Base-by-base conservation (phyloP, 2,888 invertebrate genomes). In the Drosophila melanocephala region DNA sequence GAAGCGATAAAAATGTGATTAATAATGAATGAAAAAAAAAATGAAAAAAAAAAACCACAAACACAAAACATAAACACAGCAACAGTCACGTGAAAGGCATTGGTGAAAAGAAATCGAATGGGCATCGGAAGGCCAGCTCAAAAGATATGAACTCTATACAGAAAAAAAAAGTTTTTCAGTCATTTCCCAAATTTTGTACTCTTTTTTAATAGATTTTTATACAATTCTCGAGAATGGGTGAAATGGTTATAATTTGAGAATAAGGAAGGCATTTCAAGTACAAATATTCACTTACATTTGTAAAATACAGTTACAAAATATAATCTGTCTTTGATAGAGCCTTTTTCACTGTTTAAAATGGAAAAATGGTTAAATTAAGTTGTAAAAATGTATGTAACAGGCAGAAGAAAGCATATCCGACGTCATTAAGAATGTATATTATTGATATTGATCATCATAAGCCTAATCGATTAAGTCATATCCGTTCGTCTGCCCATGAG, bases 1-100 rank as follows among this genome's bases (percentile, higher is more conserved):
- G 55, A 58, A 59, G 77, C 81, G 89, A 89, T 79, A 81, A 87
- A 85, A 89, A 84, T 77, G 74, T 72, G 82, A 85, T 89, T 87
- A 85, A 84, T 75, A 79, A 73, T 85, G 56, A 77, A 77, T 73
- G 65, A 87, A 79, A 76, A 72, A 72, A 55, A 72, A 55, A 71
- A 55, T 30, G 44, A 26, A 59, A 42, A 22, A 5, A 5, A 33
- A 10, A 58, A 28, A 44, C 42, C 6, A 22, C 22, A 51, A 32
- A 52, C 1, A 56, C 33, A 50, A 26, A 59, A 52, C 30, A 44
- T 22, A 59, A 50, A 37, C 69, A 58, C 52, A 76, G 39, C 53
- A 22, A 44, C 22, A 44, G 75, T 71, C 75, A 80, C 77, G 84
- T 88, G 88, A 84, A 84, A 86, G 84, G 89, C 87, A 69, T 56